Percentiles rank a stretch among this genome's conserved stretches.
These are phyloP conservation scores for human (Homo sapiens) DNA, from an alignment of 2,113 vertebrate genomes.

Conservation along the genomic window DNA sequence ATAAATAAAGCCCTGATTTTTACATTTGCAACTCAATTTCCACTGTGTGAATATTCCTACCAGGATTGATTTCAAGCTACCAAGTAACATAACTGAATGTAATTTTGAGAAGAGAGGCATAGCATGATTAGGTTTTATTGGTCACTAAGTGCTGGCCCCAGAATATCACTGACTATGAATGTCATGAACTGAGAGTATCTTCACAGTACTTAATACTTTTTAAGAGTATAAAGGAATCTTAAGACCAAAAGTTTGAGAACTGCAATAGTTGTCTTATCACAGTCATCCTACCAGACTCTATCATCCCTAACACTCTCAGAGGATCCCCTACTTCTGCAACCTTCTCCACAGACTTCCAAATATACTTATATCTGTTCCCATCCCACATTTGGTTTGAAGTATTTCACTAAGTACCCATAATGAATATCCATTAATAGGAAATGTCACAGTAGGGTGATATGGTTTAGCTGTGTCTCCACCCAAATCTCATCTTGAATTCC, in stretches of 20 bases:
- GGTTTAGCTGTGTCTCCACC: too few species aligned
- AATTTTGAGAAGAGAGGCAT: not conserved
- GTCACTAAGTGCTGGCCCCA: rapidly evolving
- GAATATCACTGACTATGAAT: not conserved
- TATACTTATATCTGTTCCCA: not conserved
- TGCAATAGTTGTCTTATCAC: not conserved
- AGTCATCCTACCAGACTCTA: not conserved
- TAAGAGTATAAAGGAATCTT: not conserved
- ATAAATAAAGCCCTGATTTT: not conserved
- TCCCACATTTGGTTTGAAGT: not conserved
- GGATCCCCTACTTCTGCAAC: not conserved
- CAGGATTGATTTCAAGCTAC: not conserved
- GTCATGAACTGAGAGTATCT: not conserved
- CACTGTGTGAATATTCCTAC: not conserved
- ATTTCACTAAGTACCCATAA: not conserved
- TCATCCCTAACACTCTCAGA: not conserved
- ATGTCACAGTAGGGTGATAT: not conserved
- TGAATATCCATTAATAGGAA: not conserved
- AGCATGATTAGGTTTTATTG: not conserved
- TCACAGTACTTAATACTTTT: not conserved
- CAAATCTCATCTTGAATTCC: too few species aligned
- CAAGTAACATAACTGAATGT: not conserved
- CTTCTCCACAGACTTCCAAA: not conserved
- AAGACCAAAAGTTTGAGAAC: not conserved
- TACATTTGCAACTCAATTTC: not conserved